Base-by-base conservation (phyloP, 53 echinoderm and acorn worm genomes). In the Apostichopus leukothele region DNA sequence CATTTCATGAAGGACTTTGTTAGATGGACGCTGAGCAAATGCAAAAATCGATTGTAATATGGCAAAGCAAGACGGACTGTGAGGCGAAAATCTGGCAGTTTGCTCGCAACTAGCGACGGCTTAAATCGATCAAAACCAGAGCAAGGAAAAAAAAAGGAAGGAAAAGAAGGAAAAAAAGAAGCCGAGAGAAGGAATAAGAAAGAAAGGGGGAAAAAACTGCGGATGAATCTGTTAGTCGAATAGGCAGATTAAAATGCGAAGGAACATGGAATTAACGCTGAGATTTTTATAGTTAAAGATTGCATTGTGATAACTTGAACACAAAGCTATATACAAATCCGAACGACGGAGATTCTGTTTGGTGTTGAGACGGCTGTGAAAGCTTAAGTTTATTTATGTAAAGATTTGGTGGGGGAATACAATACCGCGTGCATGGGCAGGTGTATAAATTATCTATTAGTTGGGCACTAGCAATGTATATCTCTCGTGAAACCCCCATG, bases 21-120 rank as follows among this genome's bases (percentile, higher is more conserved):
- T 55, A 80, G 80, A 80, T 80, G 80, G 80, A 80, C 80, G 80
- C 54, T 55, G 80, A n/a, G 71, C 18, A 19, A 68, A 18, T 20
- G 51, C 53, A 80, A 80, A 80, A 80, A 80, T 80, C 80, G 59
- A 80, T 80, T 10, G 18, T 55, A 80, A 80, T 80, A 80, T 80
- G 80, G 80, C 53, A 80, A 55, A 55, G 19, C 6, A n/a, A 80
- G 80, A 80, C 19, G 80, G 20, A 80, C 22, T 7, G 59, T 54
- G 55, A 80, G 80, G 80, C 80, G 80, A 54, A 80, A 80, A 80
- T 80, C 80, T 80, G 80, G 55, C 80, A 54, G 80, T 59, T 80
- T 59, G 80, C 21, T 80, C 55, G 59, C 55, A 52, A 80, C 21
- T 59, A 80, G 80, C 80, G 55, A 23, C 59, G 21, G 13, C 19